Conservation (phyloP, 2,888 invertebrate species). For the Lasioglossum oenotherae region DNA sequence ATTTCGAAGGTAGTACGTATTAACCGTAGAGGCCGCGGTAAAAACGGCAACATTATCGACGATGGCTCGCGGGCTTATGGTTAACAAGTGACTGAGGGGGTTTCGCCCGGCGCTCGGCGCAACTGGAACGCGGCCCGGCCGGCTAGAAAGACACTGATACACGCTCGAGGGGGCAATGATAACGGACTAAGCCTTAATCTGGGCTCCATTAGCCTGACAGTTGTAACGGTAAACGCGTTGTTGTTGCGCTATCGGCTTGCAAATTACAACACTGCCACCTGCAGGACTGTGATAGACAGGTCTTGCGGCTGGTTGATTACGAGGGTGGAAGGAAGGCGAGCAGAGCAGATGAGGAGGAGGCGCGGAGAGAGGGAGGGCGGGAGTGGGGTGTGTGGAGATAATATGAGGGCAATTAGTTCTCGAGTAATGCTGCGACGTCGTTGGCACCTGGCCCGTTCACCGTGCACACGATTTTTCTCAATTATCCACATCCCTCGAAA, state of each 20-base stretch:
- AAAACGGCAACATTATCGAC: conserved; percentile 56
- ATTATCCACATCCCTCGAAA: conserved; percentile 43
- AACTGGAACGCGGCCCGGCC: conserved; percentile 37
- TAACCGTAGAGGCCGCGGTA: conserved; percentile 13
- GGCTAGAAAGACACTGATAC: conserved; percentile 68
- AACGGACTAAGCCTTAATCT: conserved; percentile 76
- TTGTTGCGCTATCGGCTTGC: conserved; percentile 78
- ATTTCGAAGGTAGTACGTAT: conserved; percentile 16
- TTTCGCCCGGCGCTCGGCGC: conserved; percentile 40
- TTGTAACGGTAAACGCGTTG: conserved; percentile 78
- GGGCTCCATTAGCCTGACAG: conserved; percentile 80
- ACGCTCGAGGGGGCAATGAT: conserved; percentile 67
- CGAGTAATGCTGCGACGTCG: conserved; percentile 74
- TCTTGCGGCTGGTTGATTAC: conserved; percentile 74
- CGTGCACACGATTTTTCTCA: conserved; percentile 62
- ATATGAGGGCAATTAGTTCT: conserved; percentile 74
- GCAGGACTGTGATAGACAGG: conserved; percentile 77
- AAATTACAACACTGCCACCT: conserved; percentile 80
- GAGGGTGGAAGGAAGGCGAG: conserved; percentile 46
- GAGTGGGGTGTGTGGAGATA: conserved; percentile 55
- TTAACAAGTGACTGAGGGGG: conserved; percentile 65
- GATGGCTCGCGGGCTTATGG: conserved; percentile 55
- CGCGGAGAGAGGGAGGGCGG: too few relatives aligned
- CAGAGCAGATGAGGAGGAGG: conserved; percentile 22
- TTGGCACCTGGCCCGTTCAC: conserved; percentile 59